Evolutionary conservation across 2,797 vertebrate species (phyloP).

Genomic region (Enteromius mattozi): DNA sequence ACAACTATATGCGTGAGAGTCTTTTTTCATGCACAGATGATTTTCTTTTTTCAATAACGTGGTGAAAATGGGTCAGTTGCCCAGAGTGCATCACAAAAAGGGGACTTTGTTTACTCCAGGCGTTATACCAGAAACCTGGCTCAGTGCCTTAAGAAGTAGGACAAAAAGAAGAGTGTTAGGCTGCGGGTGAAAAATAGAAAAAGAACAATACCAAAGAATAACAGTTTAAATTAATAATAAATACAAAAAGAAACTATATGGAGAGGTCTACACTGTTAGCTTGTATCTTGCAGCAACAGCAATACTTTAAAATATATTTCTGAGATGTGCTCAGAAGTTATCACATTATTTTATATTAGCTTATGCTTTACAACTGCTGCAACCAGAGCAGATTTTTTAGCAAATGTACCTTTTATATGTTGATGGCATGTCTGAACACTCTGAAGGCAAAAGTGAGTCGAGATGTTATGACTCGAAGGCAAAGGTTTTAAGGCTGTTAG

Average conservation of each 20-base stretch:
- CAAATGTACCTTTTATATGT: constrained; percentile 8
- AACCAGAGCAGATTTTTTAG: neutral
- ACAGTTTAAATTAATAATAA: neutral
- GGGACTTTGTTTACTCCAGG: constrained; percentile 52
- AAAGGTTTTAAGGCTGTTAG: neutral
- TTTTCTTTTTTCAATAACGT: constrained; percentile 33
- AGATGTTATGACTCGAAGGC: neutral
- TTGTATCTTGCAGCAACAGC: neutral
- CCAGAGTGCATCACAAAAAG: constrained; percentile 48
- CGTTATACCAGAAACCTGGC: constrained; percentile 45
- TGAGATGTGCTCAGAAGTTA: neutral
- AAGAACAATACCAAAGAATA: neutral
- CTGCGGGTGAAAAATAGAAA: neutral
- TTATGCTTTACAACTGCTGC: neutral
- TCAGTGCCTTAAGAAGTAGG: constrained; percentile 55
- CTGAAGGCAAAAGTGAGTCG: neutral
- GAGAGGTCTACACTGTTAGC: neutral
- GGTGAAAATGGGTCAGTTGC: constrained; percentile 56
- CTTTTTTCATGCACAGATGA: neutral
- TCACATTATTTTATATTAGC: constrained; percentile 23
- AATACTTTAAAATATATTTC: constrained; percentile 9
- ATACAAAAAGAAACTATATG: neutral
- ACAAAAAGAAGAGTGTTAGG: constrained; percentile 23
- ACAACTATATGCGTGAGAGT: constrained; percentile 9
- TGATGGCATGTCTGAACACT: neutral